Evolutionary conservation across 1,140 invertebrate genomes (phyloP).

Genomic region (Drosophila trapezifrons): DNA sequence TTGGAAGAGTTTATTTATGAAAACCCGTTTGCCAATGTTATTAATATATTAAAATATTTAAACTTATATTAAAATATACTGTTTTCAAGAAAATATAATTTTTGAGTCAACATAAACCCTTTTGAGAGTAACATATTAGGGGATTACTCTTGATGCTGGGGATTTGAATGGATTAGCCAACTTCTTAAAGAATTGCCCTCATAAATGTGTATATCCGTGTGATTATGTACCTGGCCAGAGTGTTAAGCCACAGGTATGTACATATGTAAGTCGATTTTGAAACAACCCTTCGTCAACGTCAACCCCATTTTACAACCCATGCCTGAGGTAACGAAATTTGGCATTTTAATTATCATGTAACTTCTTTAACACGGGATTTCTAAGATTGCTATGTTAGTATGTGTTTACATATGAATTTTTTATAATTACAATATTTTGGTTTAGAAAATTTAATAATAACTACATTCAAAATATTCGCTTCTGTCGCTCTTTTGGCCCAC

Average conservation of each 20-base stretch:
- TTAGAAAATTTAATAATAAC: background rate
- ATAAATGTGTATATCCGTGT: background rate
- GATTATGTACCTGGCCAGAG: constrained; percentile 10
- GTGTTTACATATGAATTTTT: background rate
- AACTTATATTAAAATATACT: too few species aligned
- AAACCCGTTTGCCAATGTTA: background rate
- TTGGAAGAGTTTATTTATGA: background rate
- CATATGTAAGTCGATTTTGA: background rate
- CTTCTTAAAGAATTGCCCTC: constrained; percentile 9
- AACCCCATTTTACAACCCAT: constrained; percentile 4
- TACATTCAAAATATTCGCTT: background rate
- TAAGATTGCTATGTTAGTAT: too few species aligned
- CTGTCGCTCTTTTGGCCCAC: constrained; percentile 26
- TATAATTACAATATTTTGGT: background rate
- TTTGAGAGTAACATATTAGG: background rate
- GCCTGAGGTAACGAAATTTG: background rate
- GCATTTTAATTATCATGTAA: background rate
- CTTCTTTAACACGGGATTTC: background rate
- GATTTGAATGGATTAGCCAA: constrained; percentile 32
- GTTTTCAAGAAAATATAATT: background rate
- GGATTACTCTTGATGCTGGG: constrained; percentile 8
- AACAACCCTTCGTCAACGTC: constrained; percentile 10
- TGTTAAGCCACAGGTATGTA: constrained; percentile 11
- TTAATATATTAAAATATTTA: too few species aligned
- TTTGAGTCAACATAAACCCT: background rate